Evolutionary conservation across 1,140 invertebrate species (phyloP), one percentile per base, ranked within the genome.

Genomic region (Globodera rostochiensis): DNA sequence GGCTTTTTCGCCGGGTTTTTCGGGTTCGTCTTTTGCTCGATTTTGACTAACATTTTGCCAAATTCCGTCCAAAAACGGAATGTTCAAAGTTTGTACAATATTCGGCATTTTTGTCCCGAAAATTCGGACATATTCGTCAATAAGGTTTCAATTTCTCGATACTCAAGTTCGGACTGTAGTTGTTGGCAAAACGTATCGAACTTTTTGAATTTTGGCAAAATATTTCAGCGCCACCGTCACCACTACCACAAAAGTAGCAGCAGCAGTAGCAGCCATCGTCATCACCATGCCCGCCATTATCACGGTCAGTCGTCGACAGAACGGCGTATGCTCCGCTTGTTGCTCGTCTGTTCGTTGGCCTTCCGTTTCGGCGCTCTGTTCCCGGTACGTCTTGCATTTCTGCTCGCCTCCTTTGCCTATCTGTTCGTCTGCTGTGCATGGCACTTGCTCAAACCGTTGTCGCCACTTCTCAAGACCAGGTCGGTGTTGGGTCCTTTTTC

Each of bases 361-460:
- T 82, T 84, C 57, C 83, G 83, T 49, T 67, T 86, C 25, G n/a
- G 60, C 49, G 60, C 74, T 73, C 80, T 82, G 2, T 82, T 82
- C 66, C 81, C 81, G 4, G 13, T 82, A 21, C 64, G 83, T n/a
- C 53, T 84, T 50, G 66, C 78, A 64, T 71, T 85, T 3, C 47
- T 86, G 36, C n/a, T 77, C 7, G 73, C 80, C 21, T 86, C 85
- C 15, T 86, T 86, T 46, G 53, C 77, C 25, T 85, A 79, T 74
- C 66, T 87, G 13, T 60, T 70, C 21, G 53, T 81, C 67, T 85
- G 82, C 50, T 87, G 85, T 74, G 50, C 84, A 15, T 36, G 83
- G 13, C 74, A 82, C 21, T 69, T 69, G 36, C 69, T 81, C 50
- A 21, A 74, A 9, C 6, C 69, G 8, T 85, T 86, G 64, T 86